A percentile compares a stretch with the other conserved stretches of the same genome.
phyloP scores from a whole-genome alignment of 2,113 vertebrate genomes.

The Oxyura jamaicensis region DNA sequence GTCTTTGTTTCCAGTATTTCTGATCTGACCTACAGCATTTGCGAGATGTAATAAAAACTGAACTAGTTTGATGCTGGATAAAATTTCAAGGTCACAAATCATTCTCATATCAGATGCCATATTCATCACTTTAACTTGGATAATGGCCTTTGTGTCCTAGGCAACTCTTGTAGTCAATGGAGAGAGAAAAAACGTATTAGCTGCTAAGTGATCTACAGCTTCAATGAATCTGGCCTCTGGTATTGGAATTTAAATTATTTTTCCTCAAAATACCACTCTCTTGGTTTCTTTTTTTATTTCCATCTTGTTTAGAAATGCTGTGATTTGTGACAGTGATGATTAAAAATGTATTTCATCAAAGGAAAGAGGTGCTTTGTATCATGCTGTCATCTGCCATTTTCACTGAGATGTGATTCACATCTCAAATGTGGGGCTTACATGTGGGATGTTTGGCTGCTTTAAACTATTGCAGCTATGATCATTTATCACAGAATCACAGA shows the following conservation, averaged over 20 bases:
- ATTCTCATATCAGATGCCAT: neutral
- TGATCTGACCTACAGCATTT: neutral
- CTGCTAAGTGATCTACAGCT: neutral
- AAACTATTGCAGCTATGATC: neutral
- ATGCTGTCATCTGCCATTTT: neutral
- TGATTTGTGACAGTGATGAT: neutral
- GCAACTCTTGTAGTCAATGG: neutral
- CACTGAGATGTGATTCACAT: neutral
- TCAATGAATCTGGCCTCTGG: neutral
- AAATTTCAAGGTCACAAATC: neutral
- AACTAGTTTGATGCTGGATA: neutral
- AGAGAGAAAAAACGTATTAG: neutral
- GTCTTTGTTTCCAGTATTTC: neutral
- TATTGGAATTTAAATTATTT: neutral
- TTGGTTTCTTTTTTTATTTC: too few relatives aligned
- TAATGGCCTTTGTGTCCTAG: neutral
- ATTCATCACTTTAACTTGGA: neutral
- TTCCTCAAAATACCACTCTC: neutral
- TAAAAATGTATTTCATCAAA: neutral
- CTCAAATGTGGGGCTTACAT: neutral
- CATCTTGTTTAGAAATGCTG: neutral
- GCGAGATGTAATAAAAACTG: neutral
- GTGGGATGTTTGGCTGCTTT: neutral
- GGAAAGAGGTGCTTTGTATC: neutral
- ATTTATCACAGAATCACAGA: too few relatives aligned